Conservation (phyloP, 2,113 vertebrate species). For the Pelmatolapia mariae region DNA sequence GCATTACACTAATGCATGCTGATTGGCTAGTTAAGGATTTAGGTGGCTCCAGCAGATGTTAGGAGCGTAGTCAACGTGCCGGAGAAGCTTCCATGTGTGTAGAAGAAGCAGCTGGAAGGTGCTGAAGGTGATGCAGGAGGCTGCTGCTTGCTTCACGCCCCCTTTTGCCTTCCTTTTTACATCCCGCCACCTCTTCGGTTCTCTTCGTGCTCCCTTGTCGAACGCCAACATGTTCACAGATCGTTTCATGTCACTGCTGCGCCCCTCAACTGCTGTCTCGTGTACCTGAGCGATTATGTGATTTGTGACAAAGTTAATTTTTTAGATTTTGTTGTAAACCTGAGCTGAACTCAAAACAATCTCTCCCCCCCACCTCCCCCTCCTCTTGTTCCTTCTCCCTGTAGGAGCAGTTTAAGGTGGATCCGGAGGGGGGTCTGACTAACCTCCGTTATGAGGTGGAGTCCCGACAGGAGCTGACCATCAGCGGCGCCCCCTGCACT, state of each 20-base stretch:
- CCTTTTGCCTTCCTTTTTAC: not conserved
- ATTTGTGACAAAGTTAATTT: not conserved
- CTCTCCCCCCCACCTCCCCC: not conserved
- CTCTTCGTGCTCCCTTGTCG: not conserved
- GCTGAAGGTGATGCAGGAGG: not conserved
- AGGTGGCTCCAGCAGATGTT: not conserved
- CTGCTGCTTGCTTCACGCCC: not conserved
- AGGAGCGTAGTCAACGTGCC: not conserved
- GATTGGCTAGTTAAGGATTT: not conserved
- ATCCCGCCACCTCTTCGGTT: not conserved
- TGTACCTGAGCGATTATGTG: not conserved
- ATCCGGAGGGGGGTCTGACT: constrained; percentile 86
- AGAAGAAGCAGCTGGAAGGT: not conserved
- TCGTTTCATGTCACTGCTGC: not conserved
- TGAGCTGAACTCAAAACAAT: not conserved
- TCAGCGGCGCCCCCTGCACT: constrained; percentile 87
- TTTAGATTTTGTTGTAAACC: not conserved
- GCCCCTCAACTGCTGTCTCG: not conserved
- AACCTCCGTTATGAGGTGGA: constrained; percentile 86
- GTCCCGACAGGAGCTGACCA: constrained; percentile 78
- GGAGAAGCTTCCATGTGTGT: not conserved
- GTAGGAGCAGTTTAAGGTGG: constrained; percentile 96
- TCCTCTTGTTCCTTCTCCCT: not conserved
- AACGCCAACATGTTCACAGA: not conserved
- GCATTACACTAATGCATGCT: not conserved